These are phyloP conservation scores for Homarus gammarus DNA, from an alignment of 2,888 invertebrate genomes.

Conservation along the genomic window DNA sequence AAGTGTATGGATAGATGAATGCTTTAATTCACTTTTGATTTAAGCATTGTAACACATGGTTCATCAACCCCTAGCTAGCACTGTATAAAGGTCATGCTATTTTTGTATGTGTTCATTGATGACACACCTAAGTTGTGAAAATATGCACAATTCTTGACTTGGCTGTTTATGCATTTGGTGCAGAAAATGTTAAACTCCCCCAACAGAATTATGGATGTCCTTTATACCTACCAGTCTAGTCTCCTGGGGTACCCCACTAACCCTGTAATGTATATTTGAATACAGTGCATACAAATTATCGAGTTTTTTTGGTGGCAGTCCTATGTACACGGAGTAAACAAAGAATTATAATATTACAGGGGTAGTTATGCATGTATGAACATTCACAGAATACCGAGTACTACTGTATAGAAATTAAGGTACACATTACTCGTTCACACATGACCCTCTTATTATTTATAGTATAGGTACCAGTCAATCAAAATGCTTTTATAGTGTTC, in stretches of 20 bases:
- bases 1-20: not conserved
- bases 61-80: not conserved
- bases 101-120: not conserved
- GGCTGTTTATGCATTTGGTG: constrained; percentile 1
- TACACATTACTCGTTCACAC: no score
- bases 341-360: no score
- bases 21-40: not conserved
- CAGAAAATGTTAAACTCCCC: not conserved
- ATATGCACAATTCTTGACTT: constrained; percentile 6
- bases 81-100: constrained; percentile 6
- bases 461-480: no score
- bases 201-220: not conserved
- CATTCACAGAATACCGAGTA: no score
- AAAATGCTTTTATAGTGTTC: no score
- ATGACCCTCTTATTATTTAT: no score
- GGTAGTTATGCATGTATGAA: no score
- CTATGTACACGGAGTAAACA: no score
- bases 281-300: not conserved
- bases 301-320: no score
- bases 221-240: not conserved
- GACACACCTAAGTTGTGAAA: not conserved
- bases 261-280: constrained; percentile 18
- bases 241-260: not conserved
- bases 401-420: no score
- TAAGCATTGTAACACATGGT: not conserved